Evolutionary conservation across 1,140 invertebrate species (phyloP).

Genomic region (Scaptodrosophila lebanonensis): DNA sequence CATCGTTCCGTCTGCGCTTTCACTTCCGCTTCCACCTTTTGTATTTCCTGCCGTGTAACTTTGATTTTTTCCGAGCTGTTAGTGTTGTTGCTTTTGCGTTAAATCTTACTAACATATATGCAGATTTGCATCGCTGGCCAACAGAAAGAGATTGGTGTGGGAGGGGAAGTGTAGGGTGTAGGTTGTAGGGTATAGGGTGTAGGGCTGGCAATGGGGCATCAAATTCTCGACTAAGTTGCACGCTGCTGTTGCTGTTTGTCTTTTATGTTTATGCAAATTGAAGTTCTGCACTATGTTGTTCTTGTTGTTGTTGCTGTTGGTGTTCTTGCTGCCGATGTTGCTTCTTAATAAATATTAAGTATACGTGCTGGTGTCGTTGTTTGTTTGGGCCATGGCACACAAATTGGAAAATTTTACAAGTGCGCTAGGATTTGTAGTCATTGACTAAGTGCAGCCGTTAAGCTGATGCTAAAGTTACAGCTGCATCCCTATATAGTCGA

Average conservation of each 20-base stretch:
- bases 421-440: conserved; percentile 38
- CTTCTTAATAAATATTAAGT: conserved; percentile 69
- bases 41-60: conserved; percentile 54
- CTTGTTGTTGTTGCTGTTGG: conserved; percentile 31
- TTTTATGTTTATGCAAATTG: conserved; percentile 76
- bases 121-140: conserved; percentile 25
- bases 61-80: conserved; percentile 70
- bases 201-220: too few relatives aligned
- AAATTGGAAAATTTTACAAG: conserved; percentile 54
- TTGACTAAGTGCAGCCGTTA: conserved; percentile 30
- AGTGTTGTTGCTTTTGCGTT: conserved; percentile 30
- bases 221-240: conserved; percentile 11
- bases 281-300: conserved; percentile 37
- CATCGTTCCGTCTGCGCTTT: conserved; percentile 30
- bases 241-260: conserved; percentile 37
- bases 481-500: too few relatives aligned
- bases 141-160: too few relatives aligned
- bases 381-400: conserved; percentile 9
- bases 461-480: conserved; percentile 15
- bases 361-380: conserved; percentile 43
- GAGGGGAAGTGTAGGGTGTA: too few relatives aligned
- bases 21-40: conserved; percentile 42
- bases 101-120: conserved; percentile 53
- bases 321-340: conserved; percentile 30
- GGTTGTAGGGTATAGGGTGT: not conserved